phyloP scores from a whole-genome alignment of 2,797 vertebrate species.

The Danio jaintianensis region DNA sequence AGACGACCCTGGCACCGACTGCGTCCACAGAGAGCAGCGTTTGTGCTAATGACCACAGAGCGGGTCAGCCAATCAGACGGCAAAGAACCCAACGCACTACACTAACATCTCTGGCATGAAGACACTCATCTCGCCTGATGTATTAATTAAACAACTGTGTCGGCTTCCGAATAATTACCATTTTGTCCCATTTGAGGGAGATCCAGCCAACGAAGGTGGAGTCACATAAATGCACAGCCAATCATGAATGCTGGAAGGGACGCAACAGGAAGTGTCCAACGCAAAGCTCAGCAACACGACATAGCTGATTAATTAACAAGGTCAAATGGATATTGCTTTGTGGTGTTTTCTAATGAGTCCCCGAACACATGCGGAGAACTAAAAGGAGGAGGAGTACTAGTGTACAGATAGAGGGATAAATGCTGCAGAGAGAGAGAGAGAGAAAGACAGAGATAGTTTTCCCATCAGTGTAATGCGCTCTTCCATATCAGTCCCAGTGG shows the following conservation, averaged over 20 bases:
- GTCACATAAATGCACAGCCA: constrained; percentile 17
- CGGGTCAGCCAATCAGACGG: constrained; percentile 26
- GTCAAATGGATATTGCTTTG: constrained; percentile 51
- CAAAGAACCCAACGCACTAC: constrained; percentile 13
- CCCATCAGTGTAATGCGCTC: constrained; percentile 70
- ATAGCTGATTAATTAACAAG: constrained; percentile 57
- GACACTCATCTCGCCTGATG: constrained; percentile 30
- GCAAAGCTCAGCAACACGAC: constrained; percentile 27
- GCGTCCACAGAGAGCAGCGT: constrained; percentile 47
- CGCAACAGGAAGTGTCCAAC: constrained; percentile 22
- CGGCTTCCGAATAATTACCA: constrained; percentile 38
- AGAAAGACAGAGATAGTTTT: constrained; percentile 58
- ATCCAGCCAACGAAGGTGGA: constrained; percentile 34
- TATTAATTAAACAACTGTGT: constrained; percentile 44
- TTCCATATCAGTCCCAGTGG: constrained; percentile 69
- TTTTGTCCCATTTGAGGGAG: constrained; percentile 36
- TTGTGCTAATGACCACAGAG: constrained; percentile 57
- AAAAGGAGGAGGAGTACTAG: constrained; percentile 28
- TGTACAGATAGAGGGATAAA: constrained; percentile 13
- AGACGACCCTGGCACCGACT: constrained; percentile 54
- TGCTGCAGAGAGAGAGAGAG: constrained; percentile 48
- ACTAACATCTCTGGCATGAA: constrained; percentile 28
- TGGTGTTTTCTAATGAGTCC: constrained; percentile 55
- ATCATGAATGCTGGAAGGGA: constrained; percentile 9
- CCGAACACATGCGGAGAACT: constrained; percentile 37